Percentiles rank a stretch among this genome's conserved stretches.
Evolutionary conservation across 2,113 vertebrate species (phyloP).

Genomic region (Hyaena hyaena): DNA sequence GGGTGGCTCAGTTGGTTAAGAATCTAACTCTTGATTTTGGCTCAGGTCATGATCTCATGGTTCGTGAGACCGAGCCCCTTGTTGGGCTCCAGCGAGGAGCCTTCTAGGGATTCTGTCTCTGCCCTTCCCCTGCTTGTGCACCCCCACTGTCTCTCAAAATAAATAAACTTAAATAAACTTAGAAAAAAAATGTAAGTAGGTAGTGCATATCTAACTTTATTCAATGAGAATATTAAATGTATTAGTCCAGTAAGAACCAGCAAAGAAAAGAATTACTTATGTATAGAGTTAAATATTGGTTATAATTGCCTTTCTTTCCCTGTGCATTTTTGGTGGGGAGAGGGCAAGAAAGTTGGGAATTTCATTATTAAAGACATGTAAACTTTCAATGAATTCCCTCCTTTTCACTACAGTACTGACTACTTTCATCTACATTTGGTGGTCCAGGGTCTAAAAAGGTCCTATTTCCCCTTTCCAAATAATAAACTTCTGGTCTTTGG

Average conservation of each 20-base stretch:
- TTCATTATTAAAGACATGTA: neutral
- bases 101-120: too few species aligned
- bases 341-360: neutral
- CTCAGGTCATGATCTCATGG: too few species aligned
- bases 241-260: neutral
- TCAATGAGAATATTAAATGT: neutral
- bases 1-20: too few species aligned
- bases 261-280: neutral
- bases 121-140: too few species aligned
- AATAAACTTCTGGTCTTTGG: neutral
- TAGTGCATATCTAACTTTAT: neutral
- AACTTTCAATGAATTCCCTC: neutral
- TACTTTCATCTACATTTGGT: neutral
- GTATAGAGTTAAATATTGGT: neutral
- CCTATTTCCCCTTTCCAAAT: neutral
- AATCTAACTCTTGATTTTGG: too few species aligned
- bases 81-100: too few species aligned
- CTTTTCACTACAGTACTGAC: neutral
- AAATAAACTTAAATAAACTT: too few species aligned
- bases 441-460: neutral
- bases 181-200: neutral
- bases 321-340: neutral
- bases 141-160: too few species aligned
- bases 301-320: neutral
- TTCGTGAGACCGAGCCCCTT: too few species aligned